Base-by-base conservation (phyloP, 2,113 vertebrate species). In the Notechis scutatus region DNA sequence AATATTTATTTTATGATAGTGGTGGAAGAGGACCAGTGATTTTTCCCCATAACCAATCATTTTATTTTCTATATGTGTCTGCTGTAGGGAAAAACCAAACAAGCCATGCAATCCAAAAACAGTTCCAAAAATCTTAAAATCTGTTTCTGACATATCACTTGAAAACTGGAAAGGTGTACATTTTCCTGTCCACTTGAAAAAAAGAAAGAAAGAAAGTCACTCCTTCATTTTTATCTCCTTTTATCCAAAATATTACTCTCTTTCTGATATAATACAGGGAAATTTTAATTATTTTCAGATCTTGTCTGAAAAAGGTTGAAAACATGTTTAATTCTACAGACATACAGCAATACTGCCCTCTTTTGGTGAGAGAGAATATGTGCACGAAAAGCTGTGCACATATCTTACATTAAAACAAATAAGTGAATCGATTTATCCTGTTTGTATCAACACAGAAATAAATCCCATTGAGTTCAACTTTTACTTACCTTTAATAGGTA, bases 271-370 rank as follows among this genome's bases (percentile, higher is more conserved):
- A 47, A 23, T 50, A 50, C 26, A 47, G 26, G 23, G 45, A 52
- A 64, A 8, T 7, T 21, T 59, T 14, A 50, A 29, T 3, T 23
- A 24, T 24, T 47, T 57, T 92, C 57, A 57, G 26, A 29, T 52
- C 29, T 64, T 50, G 26, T 24, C 7, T 45, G 45, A 45, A 45
- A 45, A 45, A 74, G 54, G 45, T 20, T 42, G 57, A 74, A 39
- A 45, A 56, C 20, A 18, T 39, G 56, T 18, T 26, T 42, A 92
- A 64, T 90, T 54, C 42, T 52, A 54, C 69, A 39, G 20, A 21
- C 24, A 85, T 74, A 90, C 85, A 90, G 45, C 45, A 91, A 26
- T 89, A 39, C 92, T 94, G 94, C 93, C 95, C 87, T 91, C 95
- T 90, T 89, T 87, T 91, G 94, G 93, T 55, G 8, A 52, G 42